Evolutionary conservation across 2,888 invertebrate species (phyloP), one percentile per base, ranked within the genome.

Genomic region (Glyphotaelius pellucidus): DNA sequence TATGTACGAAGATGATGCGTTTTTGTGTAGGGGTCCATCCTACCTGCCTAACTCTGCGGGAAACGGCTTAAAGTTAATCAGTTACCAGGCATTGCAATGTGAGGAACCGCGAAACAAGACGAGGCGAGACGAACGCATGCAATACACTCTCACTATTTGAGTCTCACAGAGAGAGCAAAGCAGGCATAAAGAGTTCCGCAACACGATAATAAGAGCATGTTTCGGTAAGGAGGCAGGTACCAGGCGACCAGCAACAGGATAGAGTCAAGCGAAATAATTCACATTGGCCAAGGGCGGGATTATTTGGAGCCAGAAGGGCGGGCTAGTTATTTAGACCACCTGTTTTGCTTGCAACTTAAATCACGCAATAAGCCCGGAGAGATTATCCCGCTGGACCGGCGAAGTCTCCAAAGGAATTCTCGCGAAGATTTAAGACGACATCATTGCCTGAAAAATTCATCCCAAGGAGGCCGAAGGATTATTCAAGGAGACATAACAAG

Each of bases 371-470:
- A 90, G 81, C 81, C 90, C 42, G 38, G 90, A 90, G 90, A 90
- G 90, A 90, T 90, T 90, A 90, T 90, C 90, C 90, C 81, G 80
- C 81, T 81, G 81, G 90, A 90, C 42, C 38, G 15, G 79, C 79
- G 38, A 35, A 79, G 88, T 35, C 35, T 31, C 80, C 79, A 79
- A 79, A 89, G 79, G 88, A 35, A 89, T 80, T 80, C 38, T 89
- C 80, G 32, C 31, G 35, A 32, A 31, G 79, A 89, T 79, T 89
- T 89, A 89, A 79, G 79, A 19, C 79, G 88, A 80, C 88, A 35
- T 32, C 80, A 80, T 67, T 79, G 38, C 32, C 31, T 35, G 88
- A 89, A 80, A 67, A 79, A 89, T 32, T 80, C 35, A 79, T 80
- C 38, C 88, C 35, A 25, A 3, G 52, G 87, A 67, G 87, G 25